Conservation (phyloP, 2,113 vertebrate species). For the Notarius lentiginosus region DNA sequence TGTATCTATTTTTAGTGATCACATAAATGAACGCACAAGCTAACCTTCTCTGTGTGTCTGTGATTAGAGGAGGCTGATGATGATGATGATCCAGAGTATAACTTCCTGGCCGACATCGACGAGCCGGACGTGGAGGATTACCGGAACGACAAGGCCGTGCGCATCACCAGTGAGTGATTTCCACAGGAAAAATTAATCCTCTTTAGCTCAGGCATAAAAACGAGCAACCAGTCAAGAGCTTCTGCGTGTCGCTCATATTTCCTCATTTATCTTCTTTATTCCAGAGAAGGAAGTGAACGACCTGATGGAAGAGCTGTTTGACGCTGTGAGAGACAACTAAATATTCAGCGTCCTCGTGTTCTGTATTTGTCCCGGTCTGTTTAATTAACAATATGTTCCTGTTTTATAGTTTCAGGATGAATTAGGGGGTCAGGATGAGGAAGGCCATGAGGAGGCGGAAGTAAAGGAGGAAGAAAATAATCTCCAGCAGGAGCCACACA, state of each 20-base stretch:
- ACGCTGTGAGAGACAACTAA: slow-evolving; percentile 77
- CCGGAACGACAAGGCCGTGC: slow-evolving; percentile 90
- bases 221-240: background rate
- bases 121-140: slow-evolving; percentile 93
- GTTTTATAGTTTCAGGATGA: slow-evolving; percentile 86
- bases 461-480: slow-evolving; percentile 77
- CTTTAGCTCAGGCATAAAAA: background rate
- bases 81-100: slow-evolving; percentile 96
- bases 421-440: slow-evolving; percentile 82
- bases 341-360: background rate
- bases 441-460: slow-evolving; percentile 83
- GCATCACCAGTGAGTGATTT: slow-evolving; percentile 87
- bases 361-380: background rate
- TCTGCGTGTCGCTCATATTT: background rate
- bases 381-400: background rate
- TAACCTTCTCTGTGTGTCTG: background rate
- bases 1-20: too few relatives aligned
- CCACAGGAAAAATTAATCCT: background rate
- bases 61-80: slow-evolving; percentile 88
- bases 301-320: slow-evolving; percentile 98
- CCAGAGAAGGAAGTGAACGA: slow-evolving; percentile 94
- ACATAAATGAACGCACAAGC: background rate
- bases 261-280: slow-evolving; percentile 43
- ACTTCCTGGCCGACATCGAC: slow-evolving; percentile 90
- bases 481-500: slow-evolving; percentile 61